Conservation (phyloP, 2,797 vertebrate species). For the Sorex maritimensis region DNA sequence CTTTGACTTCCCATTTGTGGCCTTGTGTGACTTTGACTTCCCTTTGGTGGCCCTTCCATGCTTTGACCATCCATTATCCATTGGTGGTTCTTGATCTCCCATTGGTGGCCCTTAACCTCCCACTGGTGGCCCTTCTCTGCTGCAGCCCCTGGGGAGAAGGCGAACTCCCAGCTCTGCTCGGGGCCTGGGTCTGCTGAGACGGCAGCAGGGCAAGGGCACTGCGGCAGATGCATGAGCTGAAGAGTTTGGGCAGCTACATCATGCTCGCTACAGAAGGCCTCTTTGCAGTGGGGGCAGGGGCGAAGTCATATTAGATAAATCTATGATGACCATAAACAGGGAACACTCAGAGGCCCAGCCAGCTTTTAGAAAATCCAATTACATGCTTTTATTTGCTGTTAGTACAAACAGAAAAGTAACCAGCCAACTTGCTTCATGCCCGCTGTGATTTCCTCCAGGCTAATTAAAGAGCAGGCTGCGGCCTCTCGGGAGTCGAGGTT, state of each 20-base stretch:
- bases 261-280: conserved; percentile 55
- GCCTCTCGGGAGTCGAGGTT: conserved; percentile 71
- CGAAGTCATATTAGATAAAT: conserved; percentile 76
- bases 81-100: too few relatives aligned
- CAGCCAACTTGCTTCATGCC: conserved; percentile 86
- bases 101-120: too few relatives aligned
- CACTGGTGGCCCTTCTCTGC: too few relatives aligned
- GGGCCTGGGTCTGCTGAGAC: too few relatives aligned
- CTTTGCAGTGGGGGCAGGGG: not conserved
- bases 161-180: too few relatives aligned
- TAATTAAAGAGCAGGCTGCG: conserved; percentile 87
- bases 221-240: not conserved
- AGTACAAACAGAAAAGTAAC: conserved; percentile 86
- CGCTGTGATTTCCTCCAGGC: conserved; percentile 88
- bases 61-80: too few relatives aligned
- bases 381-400: conserved; percentile 85
- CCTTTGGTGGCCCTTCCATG: too few relatives aligned
- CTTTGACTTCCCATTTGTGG: too few relatives aligned
- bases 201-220: not conserved
- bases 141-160: too few relatives aligned
- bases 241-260: not conserved
- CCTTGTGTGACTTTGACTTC: too few relatives aligned
- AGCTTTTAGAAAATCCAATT: conserved; percentile 84
- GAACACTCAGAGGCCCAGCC: conserved; percentile 76
- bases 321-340: conserved; percentile 74